Percentiles rank a stretch among this genome's conserved stretches.
Conservation (phyloP, 2,113 vertebrate species). For the Prunella fulvescens region DNA sequence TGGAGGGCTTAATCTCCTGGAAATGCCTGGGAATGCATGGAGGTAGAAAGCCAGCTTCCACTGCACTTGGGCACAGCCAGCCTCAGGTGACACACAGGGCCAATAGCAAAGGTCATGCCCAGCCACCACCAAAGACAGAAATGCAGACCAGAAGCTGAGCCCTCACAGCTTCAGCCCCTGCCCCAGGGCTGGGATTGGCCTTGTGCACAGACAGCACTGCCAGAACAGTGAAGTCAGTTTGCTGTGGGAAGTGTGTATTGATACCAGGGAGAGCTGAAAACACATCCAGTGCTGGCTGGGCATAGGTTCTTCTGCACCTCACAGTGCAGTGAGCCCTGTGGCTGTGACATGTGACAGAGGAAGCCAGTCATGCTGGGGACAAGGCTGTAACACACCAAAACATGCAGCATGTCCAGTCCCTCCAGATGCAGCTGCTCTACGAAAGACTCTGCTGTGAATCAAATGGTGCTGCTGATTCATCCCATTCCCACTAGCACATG, state of each 20-base stretch:
- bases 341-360: background rate
- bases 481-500: constrained; percentile 30
- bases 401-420: background rate
- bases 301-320: background rate
- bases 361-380: background rate
- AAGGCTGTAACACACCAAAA: background rate
- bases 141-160: rapidly evolving
- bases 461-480: constrained; percentile 20
- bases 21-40: background rate
- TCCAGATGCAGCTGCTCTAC: background rate
- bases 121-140: background rate
- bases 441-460: background rate
- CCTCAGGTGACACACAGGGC: background rate
- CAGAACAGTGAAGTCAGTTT: background rate
- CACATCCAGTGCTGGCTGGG: background rate
- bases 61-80: background rate
- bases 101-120: background rate
- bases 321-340: rapidly evolving
- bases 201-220: background rate
- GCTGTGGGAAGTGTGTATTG: background rate
- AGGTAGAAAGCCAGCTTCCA: background rate
- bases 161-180: background rate
- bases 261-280: background rate
- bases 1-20: background rate
- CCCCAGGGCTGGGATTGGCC: background rate